Evolutionary conservation across 2,888 invertebrate genomes (phyloP).

Genomic region (Psylliodes chrysocephalus): DNA sequence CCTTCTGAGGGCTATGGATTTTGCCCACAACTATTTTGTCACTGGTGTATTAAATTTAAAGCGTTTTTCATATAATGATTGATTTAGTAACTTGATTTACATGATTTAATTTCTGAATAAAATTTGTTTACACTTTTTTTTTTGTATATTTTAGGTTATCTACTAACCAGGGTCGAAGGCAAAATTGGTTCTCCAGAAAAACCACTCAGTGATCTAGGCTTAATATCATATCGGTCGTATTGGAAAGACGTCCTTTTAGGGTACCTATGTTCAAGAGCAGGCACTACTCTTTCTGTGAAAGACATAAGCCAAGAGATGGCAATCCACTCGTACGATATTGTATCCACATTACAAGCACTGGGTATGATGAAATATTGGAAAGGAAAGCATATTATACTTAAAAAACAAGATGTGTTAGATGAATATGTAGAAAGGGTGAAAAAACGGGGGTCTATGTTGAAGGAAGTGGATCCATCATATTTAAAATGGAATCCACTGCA

Average conservation of each 20-base stretch:
- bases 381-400: constrained; percentile 91
- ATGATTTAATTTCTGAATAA: no score
- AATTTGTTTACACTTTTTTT: no score
- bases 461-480: constrained; percentile 87
- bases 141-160: constrained; percentile 79
- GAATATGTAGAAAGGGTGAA: constrained; percentile 88
- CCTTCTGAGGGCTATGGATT: no score
- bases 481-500: constrained; percentile 88
- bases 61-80: no score
- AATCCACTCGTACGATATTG: constrained; percentile 96
- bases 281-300: constrained; percentile 90
- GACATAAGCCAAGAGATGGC: constrained; percentile 92
- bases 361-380: constrained; percentile 99
- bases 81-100: no score
- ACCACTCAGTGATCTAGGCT: constrained; percentile 95
- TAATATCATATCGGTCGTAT: constrained; percentile 97
- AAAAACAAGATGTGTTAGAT: constrained; percentile 93
- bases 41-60: no score
- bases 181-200: constrained; percentile 99
- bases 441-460: constrained; percentile 78
- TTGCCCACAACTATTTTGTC: no score
- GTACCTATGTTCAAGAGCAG: constrained; percentile 89
- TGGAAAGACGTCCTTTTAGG: constrained; percentile 97
- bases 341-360: constrained; percentile 88
- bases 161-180: constrained; percentile 93